A percentile compares a stretch with the other conserved stretches of the same genome.
Evolutionary conservation across 2,797 vertebrate genomes (phyloP).

Genomic region (Apogon hyalosoma): DNA sequence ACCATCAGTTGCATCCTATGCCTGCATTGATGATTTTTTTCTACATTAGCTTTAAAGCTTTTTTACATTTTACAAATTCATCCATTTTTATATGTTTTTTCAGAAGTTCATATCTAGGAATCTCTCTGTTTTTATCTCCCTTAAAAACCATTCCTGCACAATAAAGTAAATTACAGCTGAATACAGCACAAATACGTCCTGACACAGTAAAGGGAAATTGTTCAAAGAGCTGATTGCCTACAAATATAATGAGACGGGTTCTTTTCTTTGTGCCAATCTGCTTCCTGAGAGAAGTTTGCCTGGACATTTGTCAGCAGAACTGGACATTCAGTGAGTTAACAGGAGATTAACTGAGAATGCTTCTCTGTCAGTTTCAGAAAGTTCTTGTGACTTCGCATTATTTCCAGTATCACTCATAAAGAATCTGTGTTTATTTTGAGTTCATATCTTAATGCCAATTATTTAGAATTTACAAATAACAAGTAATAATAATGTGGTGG

Average conservation of each 20-base stretch:
- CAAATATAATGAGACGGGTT: slow-evolving; percentile 18
- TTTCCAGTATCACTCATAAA: slow-evolving; percentile 48
- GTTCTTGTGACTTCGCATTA: slow-evolving; percentile 51
- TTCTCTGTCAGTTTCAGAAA: slow-evolving; percentile 28
- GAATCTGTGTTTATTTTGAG: slow-evolving; percentile 67
- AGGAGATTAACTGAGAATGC: slow-evolving; percentile 23
- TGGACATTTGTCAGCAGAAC: slow-evolving; percentile 24
- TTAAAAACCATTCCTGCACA: neutral
- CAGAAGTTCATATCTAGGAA: too few relatives aligned
- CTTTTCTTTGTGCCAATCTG: slow-evolving; percentile 30
- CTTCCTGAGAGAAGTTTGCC: slow-evolving; percentile 33
- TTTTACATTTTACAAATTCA: too few relatives aligned
- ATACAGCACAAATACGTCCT: neutral
- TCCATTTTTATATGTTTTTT: too few relatives aligned
- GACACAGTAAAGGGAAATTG: neutral
- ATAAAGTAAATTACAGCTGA: neutral
- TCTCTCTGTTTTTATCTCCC: neutral
- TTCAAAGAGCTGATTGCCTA: slow-evolving; percentile 62
- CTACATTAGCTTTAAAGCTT: too few relatives aligned
- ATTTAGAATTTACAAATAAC: slow-evolving; percentile 75
- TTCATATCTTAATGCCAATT: slow-evolving; percentile 61
- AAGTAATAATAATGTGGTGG: slow-evolving; percentile 73
- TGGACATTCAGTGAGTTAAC: slow-evolving; percentile 19
- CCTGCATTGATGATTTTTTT: too few relatives aligned
- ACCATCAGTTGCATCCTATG: too few relatives aligned